A percentile compares a stretch with the other conserved stretches of the same genome.
Evolutionary conservation across 2,797 vertebrate species (phyloP).

Genomic region (Xenentodon cancila): DNA sequence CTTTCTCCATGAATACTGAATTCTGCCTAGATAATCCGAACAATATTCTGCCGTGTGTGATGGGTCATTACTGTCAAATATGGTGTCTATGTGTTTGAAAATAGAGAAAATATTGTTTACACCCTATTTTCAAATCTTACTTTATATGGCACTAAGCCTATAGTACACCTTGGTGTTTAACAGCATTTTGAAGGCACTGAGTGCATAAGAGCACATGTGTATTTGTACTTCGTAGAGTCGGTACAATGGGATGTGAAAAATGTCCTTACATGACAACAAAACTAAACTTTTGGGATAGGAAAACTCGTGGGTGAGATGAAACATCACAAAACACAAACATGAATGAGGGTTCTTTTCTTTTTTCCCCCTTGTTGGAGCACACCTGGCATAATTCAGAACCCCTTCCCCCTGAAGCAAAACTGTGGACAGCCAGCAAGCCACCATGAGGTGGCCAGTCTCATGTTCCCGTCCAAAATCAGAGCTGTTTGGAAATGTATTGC

Average conservation of each 20-base stretch:
- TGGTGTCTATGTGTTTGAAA: too few relatives aligned
- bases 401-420: constrained; percentile 21
- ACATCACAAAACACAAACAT: not conserved
- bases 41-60: too few relatives aligned
- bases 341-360: not conserved
- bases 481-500: constrained; percentile 83
- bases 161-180: too few relatives aligned
- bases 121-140: too few relatives aligned
- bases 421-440: constrained; percentile 40
- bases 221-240: too few relatives aligned
- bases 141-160: too few relatives aligned
- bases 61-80: too few relatives aligned
- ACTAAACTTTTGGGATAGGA: not conserved
- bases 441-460: constrained; percentile 58
- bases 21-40: too few relatives aligned
- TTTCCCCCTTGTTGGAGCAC: constrained; percentile 1
- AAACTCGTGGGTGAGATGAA: not conserved
- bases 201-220: too few relatives aligned
- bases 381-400: constrained; percentile 20
- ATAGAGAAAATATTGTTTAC: too few relatives aligned
- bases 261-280: not conserved
- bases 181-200: too few relatives aligned
- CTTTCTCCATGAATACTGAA: too few relatives aligned
- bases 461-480: constrained; percentile 80
- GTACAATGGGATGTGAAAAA: not conserved